phyloP scores from a whole-genome alignment of 2,113 vertebrate genomes.

The Promerops cafer region DNA sequence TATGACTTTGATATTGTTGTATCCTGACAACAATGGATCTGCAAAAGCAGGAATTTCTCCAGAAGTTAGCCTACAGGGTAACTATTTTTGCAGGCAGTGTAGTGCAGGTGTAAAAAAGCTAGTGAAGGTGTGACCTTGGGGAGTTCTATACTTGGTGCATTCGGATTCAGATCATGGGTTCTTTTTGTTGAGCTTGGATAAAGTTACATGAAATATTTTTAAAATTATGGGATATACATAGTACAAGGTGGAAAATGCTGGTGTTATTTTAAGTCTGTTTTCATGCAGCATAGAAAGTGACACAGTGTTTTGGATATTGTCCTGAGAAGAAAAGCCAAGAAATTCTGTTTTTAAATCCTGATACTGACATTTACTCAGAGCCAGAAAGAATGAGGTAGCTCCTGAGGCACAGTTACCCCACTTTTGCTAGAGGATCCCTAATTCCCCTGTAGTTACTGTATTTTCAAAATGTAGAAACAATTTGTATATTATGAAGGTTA shows the following conservation, averaged over 20 bases:
- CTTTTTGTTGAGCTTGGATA: not conserved
- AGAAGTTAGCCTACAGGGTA: not conserved
- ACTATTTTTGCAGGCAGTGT: constrained; percentile 37
- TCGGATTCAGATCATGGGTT: not conserved
- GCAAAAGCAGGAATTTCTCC: constrained; percentile 20
- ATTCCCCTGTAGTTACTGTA: not conserved
- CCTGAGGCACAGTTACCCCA: not conserved
- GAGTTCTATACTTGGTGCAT: not conserved
- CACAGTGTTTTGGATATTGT: not conserved
- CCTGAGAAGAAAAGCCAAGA: not conserved
- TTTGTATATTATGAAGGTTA: not conserved
- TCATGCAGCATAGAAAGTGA: not conserved
- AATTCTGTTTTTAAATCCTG: not conserved
- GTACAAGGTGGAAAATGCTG: not conserved
- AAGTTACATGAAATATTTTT: not conserved
- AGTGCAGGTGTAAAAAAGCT: not conserved
- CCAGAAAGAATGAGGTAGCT: not conserved
- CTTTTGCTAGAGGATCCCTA: not conserved
- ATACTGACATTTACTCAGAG: not conserved
- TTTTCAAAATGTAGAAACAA: not conserved
- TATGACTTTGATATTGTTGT: constrained; percentile 38
- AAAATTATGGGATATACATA: not conserved
- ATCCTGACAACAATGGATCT: not conserved
- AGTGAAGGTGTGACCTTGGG: not conserved
- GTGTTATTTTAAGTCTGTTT: constrained; percentile 26